Evolutionary conservation across 2,113 vertebrate species (phyloP), one percentile per base, ranked within the genome.

Genomic region (Sisor rabdophorus): DNA sequence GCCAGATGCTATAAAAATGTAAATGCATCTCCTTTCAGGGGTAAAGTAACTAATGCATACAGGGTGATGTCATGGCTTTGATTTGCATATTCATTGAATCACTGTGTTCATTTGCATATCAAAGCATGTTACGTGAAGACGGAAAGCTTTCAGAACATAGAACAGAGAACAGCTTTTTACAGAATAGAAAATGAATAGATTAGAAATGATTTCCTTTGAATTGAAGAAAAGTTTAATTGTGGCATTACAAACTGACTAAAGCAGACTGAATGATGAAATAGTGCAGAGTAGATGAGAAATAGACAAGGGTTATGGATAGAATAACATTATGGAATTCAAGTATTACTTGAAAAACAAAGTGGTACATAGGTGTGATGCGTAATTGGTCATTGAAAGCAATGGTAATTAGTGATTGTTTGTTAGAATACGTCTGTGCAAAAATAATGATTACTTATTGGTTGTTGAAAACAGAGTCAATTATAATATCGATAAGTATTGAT

Each of bases 71-170:
- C 30, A 44, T 40, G 32, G 60, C 20, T 47, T 65, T 2, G 8
- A 47, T 65, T 44, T 47, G 63, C 63, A 65, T 47, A 65, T 65
- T 47, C 63, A 65, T 24, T 22, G 63, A 65, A 22, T 16, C 10
- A 11, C 30, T 2, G 17, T n/a, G 60, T 11, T 63, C 30, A 36
- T 63, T 63, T 63, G 32, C 30, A 40, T 63, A 63, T 40, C 19
- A 63, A 63, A 36, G 30, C 30, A 36, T 32, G 59, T 20, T 61
- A 32, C 26, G 30, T 61, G 59, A 61, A 32, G 60, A 40, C 11
- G 32, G 61, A 22, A 44, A n/a, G 36, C 36, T 65, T 47, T 47
- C 36, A 47, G 36, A 6, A 22, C 44, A 24, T 1, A 47, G 63
- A 65, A 24, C 3, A 24, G 11, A 64, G 44, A 4, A 64, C 32